A percentile compares a stretch with the other conserved stretches of the same genome.
Evolutionary conservation across 1,140 invertebrate genomes (phyloP).

Genomic region (Olivierus martensii): DNA sequence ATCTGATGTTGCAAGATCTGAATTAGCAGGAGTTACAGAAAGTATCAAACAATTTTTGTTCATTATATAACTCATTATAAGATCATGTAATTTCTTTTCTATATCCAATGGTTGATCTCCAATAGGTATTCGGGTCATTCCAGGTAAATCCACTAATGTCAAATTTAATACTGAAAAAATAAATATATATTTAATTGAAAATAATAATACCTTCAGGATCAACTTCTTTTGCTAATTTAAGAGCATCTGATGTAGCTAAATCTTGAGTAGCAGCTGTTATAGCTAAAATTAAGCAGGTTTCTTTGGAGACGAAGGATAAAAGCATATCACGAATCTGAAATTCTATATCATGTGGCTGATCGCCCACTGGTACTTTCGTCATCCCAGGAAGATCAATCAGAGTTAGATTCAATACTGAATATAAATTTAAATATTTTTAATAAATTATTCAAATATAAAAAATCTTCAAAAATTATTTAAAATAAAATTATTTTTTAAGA

Average conservation of each 20-base stretch:
- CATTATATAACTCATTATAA: conserved; percentile 88
- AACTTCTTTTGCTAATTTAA: conserved; percentile 87
- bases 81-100: conserved; percentile 78
- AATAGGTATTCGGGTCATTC: conserved; percentile 42
- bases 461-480: no score
- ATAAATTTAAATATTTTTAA: background rate
- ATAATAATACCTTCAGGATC: conserved; percentile 61
- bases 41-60: conserved; percentile 87
- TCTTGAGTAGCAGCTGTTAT: conserved; percentile 95
- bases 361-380: conserved; percentile 87
- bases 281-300: conserved; percentile 85
- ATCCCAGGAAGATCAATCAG: conserved; percentile 89
- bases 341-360: conserved; percentile 88
- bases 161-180: conserved; percentile 15
- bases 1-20: conserved; percentile 88
- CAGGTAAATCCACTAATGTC: conserved; percentile 16
- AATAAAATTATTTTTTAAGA: no score
- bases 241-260: conserved; percentile 88
- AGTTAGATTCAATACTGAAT: conserved; percentile 80
- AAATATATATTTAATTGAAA: background rate
- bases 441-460: no score
- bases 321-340: conserved; percentile 87
- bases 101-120: conserved; percentile 89
- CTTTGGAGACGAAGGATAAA: conserved; percentile 81
- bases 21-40: conserved; percentile 86